phyloP scores from a whole-genome alignment of 2,888 invertebrate species.

The Alentia gelatinosa region DNA sequence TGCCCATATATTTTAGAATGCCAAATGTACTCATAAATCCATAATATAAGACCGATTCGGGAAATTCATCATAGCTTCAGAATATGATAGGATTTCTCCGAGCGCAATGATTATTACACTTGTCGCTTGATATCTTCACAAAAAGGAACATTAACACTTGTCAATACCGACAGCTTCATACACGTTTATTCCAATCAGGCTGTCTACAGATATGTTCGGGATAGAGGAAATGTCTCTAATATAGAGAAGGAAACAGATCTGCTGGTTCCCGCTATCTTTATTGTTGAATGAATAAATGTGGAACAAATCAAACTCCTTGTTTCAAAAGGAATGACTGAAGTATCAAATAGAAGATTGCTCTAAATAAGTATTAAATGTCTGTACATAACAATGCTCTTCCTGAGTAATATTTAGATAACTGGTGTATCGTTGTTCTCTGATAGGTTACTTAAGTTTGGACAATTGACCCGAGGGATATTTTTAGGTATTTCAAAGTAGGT shows the following conservation, averaged over 20 bases:
- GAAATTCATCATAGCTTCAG: too few species aligned
- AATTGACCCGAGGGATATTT: too few species aligned
- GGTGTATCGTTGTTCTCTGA: neutral
- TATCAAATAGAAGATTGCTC: slow-evolving; percentile 36
- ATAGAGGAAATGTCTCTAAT: slow-evolving; percentile 44
- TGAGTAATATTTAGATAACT: slow-evolving; percentile 13
- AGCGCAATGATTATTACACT: too few species aligned
- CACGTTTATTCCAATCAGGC: neutral
- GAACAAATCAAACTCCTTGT: neutral
- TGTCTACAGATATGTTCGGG: slow-evolving; percentile 49
- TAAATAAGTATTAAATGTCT: slow-evolving; percentile 3
- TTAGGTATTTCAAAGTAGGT: too few species aligned
- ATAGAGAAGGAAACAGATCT: slow-evolving; percentile 38
- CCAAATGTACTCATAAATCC: too few species aligned
- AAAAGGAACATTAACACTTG: neutral
- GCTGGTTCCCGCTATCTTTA: neutral
- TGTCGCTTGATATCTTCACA: neutral
- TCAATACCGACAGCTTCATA: slow-evolving; percentile 15
- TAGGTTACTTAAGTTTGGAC: too few species aligned
- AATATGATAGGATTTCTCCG: too few species aligned
- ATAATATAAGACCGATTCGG: too few species aligned
- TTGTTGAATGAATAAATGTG: neutral
- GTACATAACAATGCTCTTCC: neutral
- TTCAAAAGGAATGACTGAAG: slow-evolving; percentile 39
- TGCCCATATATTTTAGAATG: too few species aligned